These are phyloP conservation scores for Gallinago solitaria DNA, from an alignment of 2,797 vertebrate genomes.

Conservation along the genomic window DNA sequence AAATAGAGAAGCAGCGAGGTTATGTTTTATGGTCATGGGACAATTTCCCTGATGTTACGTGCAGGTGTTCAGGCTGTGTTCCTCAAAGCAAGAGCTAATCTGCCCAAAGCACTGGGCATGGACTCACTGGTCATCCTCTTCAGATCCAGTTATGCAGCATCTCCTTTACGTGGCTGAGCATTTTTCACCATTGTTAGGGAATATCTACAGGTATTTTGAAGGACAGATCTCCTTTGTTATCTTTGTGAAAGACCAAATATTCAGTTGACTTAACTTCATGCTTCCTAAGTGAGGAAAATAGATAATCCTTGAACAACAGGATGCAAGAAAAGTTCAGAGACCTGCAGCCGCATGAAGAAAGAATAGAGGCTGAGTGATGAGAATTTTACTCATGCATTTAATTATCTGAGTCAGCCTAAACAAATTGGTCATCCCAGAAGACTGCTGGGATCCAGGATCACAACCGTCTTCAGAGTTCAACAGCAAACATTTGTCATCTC, in stretches of 20 bases:
- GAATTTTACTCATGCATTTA: conserved; percentile 8
- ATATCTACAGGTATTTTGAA: not conserved
- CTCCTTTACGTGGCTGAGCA: not conserved
- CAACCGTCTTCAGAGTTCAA: not conserved
- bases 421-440: not conserved
- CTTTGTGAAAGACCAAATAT: not conserved
- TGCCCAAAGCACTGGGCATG: not conserved
- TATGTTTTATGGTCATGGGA: not conserved
- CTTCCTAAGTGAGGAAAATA: not conserved
- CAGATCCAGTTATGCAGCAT: not conserved
- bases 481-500: not conserved
- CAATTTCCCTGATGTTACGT: not conserved
- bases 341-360: not conserved
- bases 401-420: conserved; percentile 22
- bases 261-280: not conserved
- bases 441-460: not conserved
- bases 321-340: not conserved
- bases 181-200: not conserved
- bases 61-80: not conserved
- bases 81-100: not conserved
- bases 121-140: not conserved
- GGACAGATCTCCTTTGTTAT: not conserved
- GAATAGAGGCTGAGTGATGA: not conserved
- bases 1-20: not conserved
- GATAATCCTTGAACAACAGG: not conserved